phyloP scores from a whole-genome alignment of 2,888 invertebrate species.

The Melolontha melolontha region DNA sequence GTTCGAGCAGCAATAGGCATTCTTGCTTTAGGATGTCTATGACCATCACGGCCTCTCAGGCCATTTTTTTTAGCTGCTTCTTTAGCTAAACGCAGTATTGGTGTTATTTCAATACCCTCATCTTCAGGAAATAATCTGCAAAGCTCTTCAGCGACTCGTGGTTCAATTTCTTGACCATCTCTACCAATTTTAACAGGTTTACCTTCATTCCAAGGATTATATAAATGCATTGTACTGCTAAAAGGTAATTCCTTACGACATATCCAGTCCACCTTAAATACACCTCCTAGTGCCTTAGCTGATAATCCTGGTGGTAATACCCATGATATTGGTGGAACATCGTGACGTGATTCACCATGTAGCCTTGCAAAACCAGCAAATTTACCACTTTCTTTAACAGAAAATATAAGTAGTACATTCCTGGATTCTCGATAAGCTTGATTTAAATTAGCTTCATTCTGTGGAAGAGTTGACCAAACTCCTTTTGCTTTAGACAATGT shows the following conservation, averaged over 20 bases:
- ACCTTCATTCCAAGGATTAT: conserved; percentile 98
- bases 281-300: conserved; percentile 93
- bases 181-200: conserved; percentile 99
- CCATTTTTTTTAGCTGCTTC: conserved; percentile 77
- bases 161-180: conserved; percentile 98
- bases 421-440: conserved; percentile 93
- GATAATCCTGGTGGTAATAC: conserved; percentile 93
- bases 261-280: conserved; percentile 97
- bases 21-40: conserved; percentile 63
- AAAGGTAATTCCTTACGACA: conserved; percentile 95
- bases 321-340: conserved; percentile 93
- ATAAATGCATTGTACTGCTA: conserved; percentile 90
- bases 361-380: conserved; percentile 95
- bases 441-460: conserved; percentile 96
- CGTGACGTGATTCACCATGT: conserved; percentile 88
- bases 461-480: conserved; percentile 98
- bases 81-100: conserved; percentile 86
- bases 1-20: conserved; percentile 67
- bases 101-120: conserved; percentile 89
- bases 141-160: conserved; percentile 92
- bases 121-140: conserved; percentile 95
- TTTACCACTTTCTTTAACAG: conserved; percentile 97
- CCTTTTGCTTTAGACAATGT: conserved; percentile 94
- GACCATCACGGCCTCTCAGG: conserved; percentile 65
- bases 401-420: conserved; percentile 95